Percentiles rank a stretch among this genome's conserved stretches.
Conservation (phyloP, 2,888 invertebrate genomes). For the Rhagonycha lutea region DNA sequence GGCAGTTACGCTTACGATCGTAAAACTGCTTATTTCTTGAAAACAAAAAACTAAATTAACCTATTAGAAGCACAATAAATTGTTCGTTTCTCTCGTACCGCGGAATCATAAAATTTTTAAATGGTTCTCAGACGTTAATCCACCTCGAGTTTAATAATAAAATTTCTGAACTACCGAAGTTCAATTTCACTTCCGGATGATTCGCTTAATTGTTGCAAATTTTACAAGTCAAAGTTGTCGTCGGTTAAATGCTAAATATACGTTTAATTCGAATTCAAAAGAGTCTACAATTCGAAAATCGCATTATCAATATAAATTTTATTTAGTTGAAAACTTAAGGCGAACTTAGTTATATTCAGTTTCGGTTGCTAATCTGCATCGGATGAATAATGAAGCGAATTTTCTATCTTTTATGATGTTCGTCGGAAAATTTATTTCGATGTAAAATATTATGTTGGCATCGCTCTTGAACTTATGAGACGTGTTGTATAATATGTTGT, state of each 20-base stretch:
- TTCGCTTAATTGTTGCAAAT: neutral
- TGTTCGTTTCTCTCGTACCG: too few species aligned
- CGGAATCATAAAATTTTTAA: neutral
- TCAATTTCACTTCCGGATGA: neutral
- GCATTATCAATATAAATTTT: slow-evolving; percentile 3
- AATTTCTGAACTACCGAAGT: neutral
- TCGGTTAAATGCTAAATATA: neutral
- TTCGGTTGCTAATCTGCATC: slow-evolving; percentile 1
- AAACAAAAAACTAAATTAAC: too few species aligned
- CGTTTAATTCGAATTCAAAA: neutral
- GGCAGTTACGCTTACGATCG: too few species aligned
- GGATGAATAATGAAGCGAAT: neutral
- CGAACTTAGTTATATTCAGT: slow-evolving; percentile 7
- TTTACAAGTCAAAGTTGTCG: neutral
- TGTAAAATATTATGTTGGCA: neutral
- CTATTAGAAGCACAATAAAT: too few species aligned
- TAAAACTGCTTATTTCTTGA: too few species aligned
- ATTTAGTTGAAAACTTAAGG: slow-evolving; percentile 3
- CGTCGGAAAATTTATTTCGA: neutral
- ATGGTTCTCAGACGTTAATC: neutral
- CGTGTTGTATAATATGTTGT: neutral
- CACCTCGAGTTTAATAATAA: neutral
- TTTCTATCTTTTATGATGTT: neutral
- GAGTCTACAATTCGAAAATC: neutral
- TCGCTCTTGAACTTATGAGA: neutral